Base-by-base conservation (phyloP, 2,888 invertebrate genomes). In the Diaphora mendica region DNA sequence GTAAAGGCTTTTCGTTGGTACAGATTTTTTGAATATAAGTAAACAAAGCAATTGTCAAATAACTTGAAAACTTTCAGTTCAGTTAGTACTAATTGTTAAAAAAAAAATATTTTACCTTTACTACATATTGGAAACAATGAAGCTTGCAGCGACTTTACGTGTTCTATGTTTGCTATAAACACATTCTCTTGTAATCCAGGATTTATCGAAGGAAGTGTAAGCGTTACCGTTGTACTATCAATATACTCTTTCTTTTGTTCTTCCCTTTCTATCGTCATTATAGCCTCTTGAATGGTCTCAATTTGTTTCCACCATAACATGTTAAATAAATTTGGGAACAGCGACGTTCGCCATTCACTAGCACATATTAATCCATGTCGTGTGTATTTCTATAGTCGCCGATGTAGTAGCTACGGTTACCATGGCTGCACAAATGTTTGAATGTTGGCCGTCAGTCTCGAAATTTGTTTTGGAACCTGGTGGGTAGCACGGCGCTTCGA, bases 81-180 rank as follows among this genome's bases (percentile, higher is more conserved):
- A 26, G 17, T 59, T 59, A 30, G 5, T 26, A 13, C 5, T 59
- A 59, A 30, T 26, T 59, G 55, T 26, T 26, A 1, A 3, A 59
- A 35, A 59, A 13, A 26, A 26, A 17, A 8, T 30, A 42, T 23
- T 83, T 91, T 94, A 96, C 96, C 96, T 96, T 93, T 96, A 81
- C 91, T 93, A 84, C 93, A 96, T 86, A 96, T 95, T 68, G 97
- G 97, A 90, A 97, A 97, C 74, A 97, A 92, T 70, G 96, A 95
- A 68, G 97, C 96, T 91, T 97, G 97, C 76, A 97, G 94, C 75
- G 96, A 96, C 90, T 96, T 96, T 62, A 97, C 97, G 91, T 95
- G 96, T 82, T 96, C 94, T 88, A 95, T 82, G 87, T 93, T 94
- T 55, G 94, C 90, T 86, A 94, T 89, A 78, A 95, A 89, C 71